These are phyloP conservation scores for Pogonomyrmex californicus DNA, from an alignment of 1,140 invertebrate genomes.

Conservation along the genomic window DNA sequence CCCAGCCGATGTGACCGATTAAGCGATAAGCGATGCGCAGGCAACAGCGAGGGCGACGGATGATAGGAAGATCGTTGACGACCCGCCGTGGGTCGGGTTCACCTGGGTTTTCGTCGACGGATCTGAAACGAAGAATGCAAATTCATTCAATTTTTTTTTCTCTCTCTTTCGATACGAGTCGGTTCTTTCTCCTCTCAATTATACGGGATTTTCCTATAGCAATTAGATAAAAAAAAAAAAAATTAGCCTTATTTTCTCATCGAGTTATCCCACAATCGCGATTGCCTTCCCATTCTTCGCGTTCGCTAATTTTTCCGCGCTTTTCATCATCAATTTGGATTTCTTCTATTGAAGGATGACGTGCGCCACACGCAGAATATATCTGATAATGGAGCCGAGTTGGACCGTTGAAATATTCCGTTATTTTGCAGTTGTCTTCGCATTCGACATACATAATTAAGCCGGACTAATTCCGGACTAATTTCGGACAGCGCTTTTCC, in stretches of 20 bases:
- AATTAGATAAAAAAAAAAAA: background rate
- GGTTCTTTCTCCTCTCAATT: background rate
- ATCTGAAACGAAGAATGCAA: slow-evolving; percentile 71
- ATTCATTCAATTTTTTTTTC: background rate
- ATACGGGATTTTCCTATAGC: background rate
- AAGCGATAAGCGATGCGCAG: slow-evolving; percentile 73
- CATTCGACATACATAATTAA: background rate
- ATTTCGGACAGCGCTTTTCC: background rate
- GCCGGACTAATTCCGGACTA: background rate
- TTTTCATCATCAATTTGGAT: background rate
- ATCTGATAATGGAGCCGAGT: background rate
- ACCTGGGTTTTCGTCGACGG: slow-evolving; percentile 66
- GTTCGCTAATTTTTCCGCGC: background rate
- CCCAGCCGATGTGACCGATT: slow-evolving; percentile 48
- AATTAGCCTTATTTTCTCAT: background rate
- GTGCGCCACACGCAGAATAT: background rate
- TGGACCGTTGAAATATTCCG: background rate
- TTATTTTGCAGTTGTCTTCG: background rate
- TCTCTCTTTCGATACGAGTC: background rate
- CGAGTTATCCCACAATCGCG: background rate
- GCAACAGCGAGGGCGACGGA: slow-evolving; percentile 61
- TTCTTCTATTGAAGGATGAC: background rate
- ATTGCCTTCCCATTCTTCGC: background rate
- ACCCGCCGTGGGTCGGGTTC: slow-evolving; percentile 55
- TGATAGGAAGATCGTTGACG: slow-evolving; percentile 71